Base-by-base conservation (phyloP, 2,888 invertebrate genomes). In the Agrotis exclamationis region DNA sequence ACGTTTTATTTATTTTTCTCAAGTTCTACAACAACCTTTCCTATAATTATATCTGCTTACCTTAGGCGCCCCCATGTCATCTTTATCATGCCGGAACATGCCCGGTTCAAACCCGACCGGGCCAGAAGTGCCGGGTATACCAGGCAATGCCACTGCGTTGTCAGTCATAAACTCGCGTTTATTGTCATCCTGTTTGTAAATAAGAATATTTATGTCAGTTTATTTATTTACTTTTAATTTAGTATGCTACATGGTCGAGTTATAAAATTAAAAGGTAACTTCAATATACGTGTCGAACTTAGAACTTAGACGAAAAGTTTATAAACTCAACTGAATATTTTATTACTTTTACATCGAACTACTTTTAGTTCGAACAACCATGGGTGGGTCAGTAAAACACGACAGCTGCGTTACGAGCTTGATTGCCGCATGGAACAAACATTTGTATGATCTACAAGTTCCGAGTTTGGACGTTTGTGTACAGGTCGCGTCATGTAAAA, bases 71-170 rank as follows among this genome's bases (percentile, higher is more conserved):
- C 93, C 94, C 81, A 93, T 82, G 53, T 96, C 95, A 44, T 97
- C 97, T 56, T 95, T 94, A 76, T 97, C 97, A 14, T 96, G 96
- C 77, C 97, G 97, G 90, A 98, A 98, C 98, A 98, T 98, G 68
- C 98, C 98, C 0, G 98, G 98, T 86, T 98, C 98, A 90, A 98
- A 98, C 39, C 98, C 98, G 44, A 98, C 96, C 0, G 98, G 98
- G 0, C 98, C 98, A 9, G 97, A 96, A 1, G 93, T 84, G 6
- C 97, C 97, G 83, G 97, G 96, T 9, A 98, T 96, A 18, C 98
- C 98, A 2, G 98, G 98, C 63, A 98, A 92, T 0, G 98, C 97
- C 18, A 97, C 97, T 0, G 98, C 98, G 93, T 98, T 98, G 87
- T 98, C 98, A 0, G 98, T 98, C 88, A 97, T 97, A 86, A 97